Percentiles rank a stretch among this genome's conserved stretches.
These are phyloP conservation scores for Microvelia longipes DNA, from an alignment of 1,140 invertebrate species.

Conservation along the genomic window DNA sequence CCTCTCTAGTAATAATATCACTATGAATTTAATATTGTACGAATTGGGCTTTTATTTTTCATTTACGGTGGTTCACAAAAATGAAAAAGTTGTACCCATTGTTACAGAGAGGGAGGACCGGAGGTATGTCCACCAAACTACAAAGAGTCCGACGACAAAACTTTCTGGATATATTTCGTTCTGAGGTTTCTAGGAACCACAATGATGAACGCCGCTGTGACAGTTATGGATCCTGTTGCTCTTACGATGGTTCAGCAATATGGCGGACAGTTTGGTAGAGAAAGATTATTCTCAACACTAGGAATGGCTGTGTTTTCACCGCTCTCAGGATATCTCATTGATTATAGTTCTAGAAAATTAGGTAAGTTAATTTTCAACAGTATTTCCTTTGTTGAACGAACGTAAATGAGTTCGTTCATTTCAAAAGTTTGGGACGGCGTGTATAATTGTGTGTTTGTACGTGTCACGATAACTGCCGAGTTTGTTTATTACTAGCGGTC, in stretches of 20 bases:
- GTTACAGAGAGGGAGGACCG: constrained; percentile 41
- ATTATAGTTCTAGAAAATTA: constrained; percentile 38
- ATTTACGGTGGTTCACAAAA: too few relatives aligned
- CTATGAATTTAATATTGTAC: too few relatives aligned
- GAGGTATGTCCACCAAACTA: constrained; percentile 57
- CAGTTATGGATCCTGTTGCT: constrained; percentile 67
- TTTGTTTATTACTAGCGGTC: too few relatives aligned
- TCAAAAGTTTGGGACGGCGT: too few relatives aligned
- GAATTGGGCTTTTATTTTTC: too few relatives aligned
- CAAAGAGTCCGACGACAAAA: constrained; percentile 50
- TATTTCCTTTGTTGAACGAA: too few relatives aligned
- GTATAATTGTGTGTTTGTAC: too few relatives aligned
- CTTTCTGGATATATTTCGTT: constrained; percentile 64
- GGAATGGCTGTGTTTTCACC: constrained; percentile 68
- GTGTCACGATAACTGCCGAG: too few relatives aligned
- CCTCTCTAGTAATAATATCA: too few relatives aligned
- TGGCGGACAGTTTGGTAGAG: constrained; percentile 61
- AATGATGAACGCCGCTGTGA: constrained; percentile 56
- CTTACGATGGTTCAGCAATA: constrained; percentile 63
- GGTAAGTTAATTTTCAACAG: too few relatives aligned
- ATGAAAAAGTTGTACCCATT: neutral
- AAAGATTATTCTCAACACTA: constrained; percentile 58
- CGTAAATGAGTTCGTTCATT: too few relatives aligned
- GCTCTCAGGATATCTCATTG: constrained; percentile 58
- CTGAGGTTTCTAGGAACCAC: constrained; percentile 55